These are phyloP conservation scores for Stenurella melanura DNA, from an alignment of 2,888 invertebrate genomes.

Conservation along the genomic window DNA sequence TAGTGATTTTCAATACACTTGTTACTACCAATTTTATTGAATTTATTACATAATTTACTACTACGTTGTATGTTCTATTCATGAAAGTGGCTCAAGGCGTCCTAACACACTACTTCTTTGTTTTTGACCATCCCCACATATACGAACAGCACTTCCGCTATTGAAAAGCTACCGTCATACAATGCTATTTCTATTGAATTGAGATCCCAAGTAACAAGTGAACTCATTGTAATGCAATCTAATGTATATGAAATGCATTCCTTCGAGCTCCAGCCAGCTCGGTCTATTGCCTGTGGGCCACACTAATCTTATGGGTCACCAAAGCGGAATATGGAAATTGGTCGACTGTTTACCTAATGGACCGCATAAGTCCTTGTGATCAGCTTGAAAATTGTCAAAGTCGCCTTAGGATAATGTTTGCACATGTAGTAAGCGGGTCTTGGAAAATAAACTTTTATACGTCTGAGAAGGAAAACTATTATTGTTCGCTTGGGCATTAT, in stretches of 20 bases:
- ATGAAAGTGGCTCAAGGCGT: neutral
- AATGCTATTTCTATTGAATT: slow-evolving; percentile 19
- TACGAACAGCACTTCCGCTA: slow-evolving; percentile 20
- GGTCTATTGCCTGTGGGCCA: neutral
- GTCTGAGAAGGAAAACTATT: neutral
- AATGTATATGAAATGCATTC: slow-evolving; percentile 16
- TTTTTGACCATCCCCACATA: slow-evolving; percentile 8
- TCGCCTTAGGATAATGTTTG: neutral
- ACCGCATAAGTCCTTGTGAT: neutral
- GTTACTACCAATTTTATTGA: too few species aligned
- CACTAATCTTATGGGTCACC: slow-evolving; percentile 1
- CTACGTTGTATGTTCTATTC: neutral
- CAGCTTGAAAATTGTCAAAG: slow-evolving; percentile 5
- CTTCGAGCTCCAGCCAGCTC: neutral
- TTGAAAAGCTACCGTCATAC: slow-evolving; percentile 12
- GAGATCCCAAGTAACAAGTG: slow-evolving; percentile 1
- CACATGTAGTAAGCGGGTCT: neutral
- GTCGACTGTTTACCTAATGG: slow-evolving; percentile 10
- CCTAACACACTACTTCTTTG: neutral
- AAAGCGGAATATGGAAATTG: slow-evolving; percentile 17
- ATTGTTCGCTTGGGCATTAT: neutral
- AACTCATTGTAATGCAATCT: slow-evolving; percentile 19
- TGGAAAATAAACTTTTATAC: neutral
- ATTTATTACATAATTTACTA: too few species aligned
- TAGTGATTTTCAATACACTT: too few species aligned